phyloP scores from a whole-genome alignment of 1,140 invertebrate genomes.

The Drosophila auraria region DNA sequence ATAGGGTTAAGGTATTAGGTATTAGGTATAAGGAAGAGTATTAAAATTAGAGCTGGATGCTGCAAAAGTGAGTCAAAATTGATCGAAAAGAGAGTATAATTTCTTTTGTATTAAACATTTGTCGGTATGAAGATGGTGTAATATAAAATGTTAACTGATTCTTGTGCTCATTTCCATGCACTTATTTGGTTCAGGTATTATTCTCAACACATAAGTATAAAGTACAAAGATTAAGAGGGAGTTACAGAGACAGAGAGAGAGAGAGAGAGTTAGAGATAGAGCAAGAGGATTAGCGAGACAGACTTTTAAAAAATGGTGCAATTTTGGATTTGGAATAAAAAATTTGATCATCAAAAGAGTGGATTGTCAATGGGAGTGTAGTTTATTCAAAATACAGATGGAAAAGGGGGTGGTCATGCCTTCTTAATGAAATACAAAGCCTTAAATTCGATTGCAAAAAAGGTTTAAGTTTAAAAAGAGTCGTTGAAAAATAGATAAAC shows the following conservation, averaged over 20 bases:
- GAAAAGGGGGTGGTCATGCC: slow-evolving; percentile 24
- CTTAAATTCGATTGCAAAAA: slow-evolving; percentile 10
- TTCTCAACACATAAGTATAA: slow-evolving; percentile 64
- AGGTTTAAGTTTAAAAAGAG: slow-evolving; percentile 9
- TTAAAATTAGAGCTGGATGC: slow-evolving; percentile 64
- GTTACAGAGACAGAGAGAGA: slow-evolving; percentile 61
- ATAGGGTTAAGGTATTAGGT: slow-evolving; percentile 10
- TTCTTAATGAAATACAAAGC: slow-evolving; percentile 48
- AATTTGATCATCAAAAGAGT: slow-evolving; percentile 38
- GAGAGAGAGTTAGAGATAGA: slow-evolving; percentile 45
- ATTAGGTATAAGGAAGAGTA: slow-evolving; percentile 45
- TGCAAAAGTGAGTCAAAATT: slow-evolving; percentile 69
- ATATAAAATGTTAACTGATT: slow-evolving; percentile 50
- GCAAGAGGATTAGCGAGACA: slow-evolving; percentile 55
- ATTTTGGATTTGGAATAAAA: slow-evolving; percentile 39
- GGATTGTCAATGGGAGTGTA: slow-evolving; percentile 11
- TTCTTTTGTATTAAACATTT: slow-evolving; percentile 28
- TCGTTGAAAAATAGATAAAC: background rate
- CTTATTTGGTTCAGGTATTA: slow-evolving; percentile 49
- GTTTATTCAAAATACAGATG: slow-evolving; percentile 19
- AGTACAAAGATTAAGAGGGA: slow-evolving; percentile 59
- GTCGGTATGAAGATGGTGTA: slow-evolving; percentile 51
- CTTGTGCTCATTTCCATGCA: slow-evolving; percentile 75
- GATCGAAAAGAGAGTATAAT: slow-evolving; percentile 52
- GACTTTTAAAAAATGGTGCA: slow-evolving; percentile 60